These are phyloP conservation scores for Drosophila insularis DNA, from an alignment of 1,140 invertebrate species.

Conservation along the genomic window DNA sequence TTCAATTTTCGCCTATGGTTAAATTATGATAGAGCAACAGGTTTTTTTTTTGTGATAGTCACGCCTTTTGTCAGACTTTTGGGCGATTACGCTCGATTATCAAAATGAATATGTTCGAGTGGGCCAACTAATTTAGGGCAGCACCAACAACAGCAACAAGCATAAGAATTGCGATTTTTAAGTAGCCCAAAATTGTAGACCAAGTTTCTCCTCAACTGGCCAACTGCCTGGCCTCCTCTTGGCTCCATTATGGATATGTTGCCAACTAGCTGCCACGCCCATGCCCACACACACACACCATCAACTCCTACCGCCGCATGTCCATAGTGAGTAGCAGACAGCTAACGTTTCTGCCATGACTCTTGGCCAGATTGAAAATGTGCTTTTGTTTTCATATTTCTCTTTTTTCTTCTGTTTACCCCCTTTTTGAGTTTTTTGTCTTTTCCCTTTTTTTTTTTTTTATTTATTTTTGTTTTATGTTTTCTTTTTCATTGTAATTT, in stretches of 20 bases:
- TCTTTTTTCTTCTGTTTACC: background rate
- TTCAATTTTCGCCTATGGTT: conserved; percentile 1
- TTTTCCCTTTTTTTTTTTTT: background rate
- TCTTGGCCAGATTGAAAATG: conserved; percentile 42
- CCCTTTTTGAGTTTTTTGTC: background rate
- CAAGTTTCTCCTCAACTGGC: conserved; percentile 15
- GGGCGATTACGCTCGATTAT: conserved; percentile 54
- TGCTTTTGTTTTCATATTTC: conserved; percentile 28
- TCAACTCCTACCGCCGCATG: background rate
- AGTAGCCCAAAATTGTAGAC: conserved; percentile 37
- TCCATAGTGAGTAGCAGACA: conserved; percentile 2
- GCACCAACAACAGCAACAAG: conserved; percentile 9
- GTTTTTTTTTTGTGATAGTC: background rate
- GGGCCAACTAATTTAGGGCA: conserved; percentile 39
- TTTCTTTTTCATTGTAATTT: conserved; percentile 42
- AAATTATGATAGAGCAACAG: background rate
- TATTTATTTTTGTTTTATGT: conserved; percentile 31
- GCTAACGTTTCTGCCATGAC: conserved; percentile 25
- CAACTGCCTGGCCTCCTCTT: background rate
- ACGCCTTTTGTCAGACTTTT: background rate
- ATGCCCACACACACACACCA: background rate
- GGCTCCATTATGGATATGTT: conserved; percentile 24
- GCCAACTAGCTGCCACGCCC: conserved; percentile 41
- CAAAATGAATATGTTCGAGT: conserved; percentile 49
- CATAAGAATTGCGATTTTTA: conserved; percentile 21